Conservation (phyloP, 2,888 invertebrate species). For the Xestoiulus laeticollis region DNA sequence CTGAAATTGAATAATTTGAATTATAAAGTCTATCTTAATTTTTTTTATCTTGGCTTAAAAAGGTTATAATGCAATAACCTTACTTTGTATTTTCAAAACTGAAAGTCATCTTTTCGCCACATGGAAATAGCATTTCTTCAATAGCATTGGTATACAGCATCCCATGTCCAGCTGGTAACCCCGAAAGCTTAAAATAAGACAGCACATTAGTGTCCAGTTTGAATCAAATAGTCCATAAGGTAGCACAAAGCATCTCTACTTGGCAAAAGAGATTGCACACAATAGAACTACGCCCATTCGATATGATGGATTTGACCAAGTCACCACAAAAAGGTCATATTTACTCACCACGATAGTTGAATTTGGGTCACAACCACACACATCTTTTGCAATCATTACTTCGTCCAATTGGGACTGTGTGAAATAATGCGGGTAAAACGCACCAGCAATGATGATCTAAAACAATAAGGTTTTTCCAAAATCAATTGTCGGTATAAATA, state of each 20-base stretch:
- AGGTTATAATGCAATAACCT: neutral
- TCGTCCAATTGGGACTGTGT: slow-evolving; percentile 72
- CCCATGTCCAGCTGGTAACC: slow-evolving; percentile 63
- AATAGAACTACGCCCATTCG: too few species aligned
- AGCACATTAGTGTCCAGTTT: neutral
- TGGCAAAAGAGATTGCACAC: too few species aligned
- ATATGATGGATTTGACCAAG: too few species aligned
- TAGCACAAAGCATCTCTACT: too few species aligned
- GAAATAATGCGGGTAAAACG: slow-evolving; percentile 95
- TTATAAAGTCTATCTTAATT: neutral
- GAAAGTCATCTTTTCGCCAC: slow-evolving; percentile 8
- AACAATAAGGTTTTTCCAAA: slow-evolving; percentile 54
- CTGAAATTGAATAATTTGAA: neutral
- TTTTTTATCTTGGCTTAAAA: neutral
- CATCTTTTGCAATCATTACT: slow-evolving; percentile 71
- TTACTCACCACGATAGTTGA: slow-evolving; percentile 59
- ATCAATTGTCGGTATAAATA: slow-evolving; percentile 67
- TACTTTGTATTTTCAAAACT: slow-evolving; percentile 15
- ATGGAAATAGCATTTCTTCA: slow-evolving; percentile 53
- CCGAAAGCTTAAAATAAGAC: slow-evolving; percentile 56
- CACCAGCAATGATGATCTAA: slow-evolving; percentile 81
- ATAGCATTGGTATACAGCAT: slow-evolving; percentile 61
- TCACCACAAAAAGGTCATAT: neutral
- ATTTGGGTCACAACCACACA: slow-evolving; percentile 78
- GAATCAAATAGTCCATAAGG: too few species aligned